Base-by-base conservation (phyloP, 2,113 vertebrate genomes). In the Pardalotus punctatus region DNA sequence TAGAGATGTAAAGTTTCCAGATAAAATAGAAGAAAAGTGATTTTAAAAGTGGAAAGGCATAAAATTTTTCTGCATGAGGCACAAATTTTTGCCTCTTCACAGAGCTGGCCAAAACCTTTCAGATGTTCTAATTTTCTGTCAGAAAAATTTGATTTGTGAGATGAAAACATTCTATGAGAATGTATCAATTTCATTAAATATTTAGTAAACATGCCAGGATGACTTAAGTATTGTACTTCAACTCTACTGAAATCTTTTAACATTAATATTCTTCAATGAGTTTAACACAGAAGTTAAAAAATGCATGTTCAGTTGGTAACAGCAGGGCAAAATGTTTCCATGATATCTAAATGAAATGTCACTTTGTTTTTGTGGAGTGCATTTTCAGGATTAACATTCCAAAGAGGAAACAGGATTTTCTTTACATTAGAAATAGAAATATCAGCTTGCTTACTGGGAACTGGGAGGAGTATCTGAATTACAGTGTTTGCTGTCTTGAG, bases 351-450 rank as follows among this genome's bases (percentile, higher is more conserved):
- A 45, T 45, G 67, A 94, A 93, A 91, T 61, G 36, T 80, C 14
- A 51, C 43, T 64, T 64, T 85, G 36, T 48, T 93, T 94, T 66
- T 83, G 50, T 33, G 19, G 43, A 47, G 16, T 40, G 33, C 6
- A 31, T 87, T 95, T 91, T 66, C 77, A 74, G 27, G 72, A 86
- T 67, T 91, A 93, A 78, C 70, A 91, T 89, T 94, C 56, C 56
- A 83, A 73, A 42, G 64, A 86, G 36, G 35, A 94, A 94, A 62
- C 14, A 54, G 27, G 35, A 62, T 81, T 95, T 92, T 93, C 64
- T 62, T 86, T 86, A 77, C 9, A 20, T 80, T 92, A 56, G 22
- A 40, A 27, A 69, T 17, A 86, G 54, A 82, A 93, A 58, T 81
- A 66, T 6, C 66, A 61, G 14, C 42, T 96, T 88, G 58, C 51